Evolutionary conservation across 2,888 invertebrate genomes (phyloP).

Genomic region (Macropis europaea): DNA sequence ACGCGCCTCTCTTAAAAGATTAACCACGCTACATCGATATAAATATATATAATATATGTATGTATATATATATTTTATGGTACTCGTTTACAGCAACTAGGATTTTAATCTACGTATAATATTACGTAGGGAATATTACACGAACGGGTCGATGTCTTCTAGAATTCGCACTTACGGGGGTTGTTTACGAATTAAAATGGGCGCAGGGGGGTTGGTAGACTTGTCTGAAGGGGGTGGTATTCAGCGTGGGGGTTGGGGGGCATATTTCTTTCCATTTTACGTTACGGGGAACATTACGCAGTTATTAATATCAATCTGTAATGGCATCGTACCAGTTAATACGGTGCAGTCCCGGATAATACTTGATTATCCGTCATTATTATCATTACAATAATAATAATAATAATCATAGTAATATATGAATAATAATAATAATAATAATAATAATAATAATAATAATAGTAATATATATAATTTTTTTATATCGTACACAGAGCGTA

Average conservation of each 20-base stretch:
- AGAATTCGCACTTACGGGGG: slow-evolving; percentile 57
- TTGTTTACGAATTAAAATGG: slow-evolving; percentile 36
- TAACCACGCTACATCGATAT: slow-evolving; percentile 62
- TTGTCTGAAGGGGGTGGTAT: slow-evolving; percentile 15
- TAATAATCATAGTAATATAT: slow-evolving; percentile 36
- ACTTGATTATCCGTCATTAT: slow-evolving; percentile 58
- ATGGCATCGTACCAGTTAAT: slow-evolving; percentile 45
- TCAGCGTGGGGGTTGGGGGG: background rate
- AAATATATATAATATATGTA: slow-evolving; percentile 57
- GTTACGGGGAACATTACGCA: slow-evolving; percentile 26
- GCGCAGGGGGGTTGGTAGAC: slow-evolving; percentile 32
- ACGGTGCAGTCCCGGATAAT: slow-evolving; percentile 58
- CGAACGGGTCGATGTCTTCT: slow-evolving; percentile 60
- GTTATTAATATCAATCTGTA: slow-evolving; percentile 59
- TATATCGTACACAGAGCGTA: slow-evolving; percentile 72
- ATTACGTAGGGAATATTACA: slow-evolving; percentile 54
- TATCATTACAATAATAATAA: slow-evolving; percentile 47
- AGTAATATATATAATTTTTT: slow-evolving; percentile 68
- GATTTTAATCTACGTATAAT: slow-evolving; percentile 55
- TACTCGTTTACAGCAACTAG: slow-evolving; percentile 56
- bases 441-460: slow-evolving; percentile 27
- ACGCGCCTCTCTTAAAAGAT: slow-evolving; percentile 49
- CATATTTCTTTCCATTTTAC: slow-evolving; percentile 1
- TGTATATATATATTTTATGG: slow-evolving; percentile 27
- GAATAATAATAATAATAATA: slow-evolving; percentile 65